These are phyloP conservation scores for Oenanthe melanoleuca DNA, from an alignment of 2,113 vertebrate genomes.

Conservation along the genomic window DNA sequence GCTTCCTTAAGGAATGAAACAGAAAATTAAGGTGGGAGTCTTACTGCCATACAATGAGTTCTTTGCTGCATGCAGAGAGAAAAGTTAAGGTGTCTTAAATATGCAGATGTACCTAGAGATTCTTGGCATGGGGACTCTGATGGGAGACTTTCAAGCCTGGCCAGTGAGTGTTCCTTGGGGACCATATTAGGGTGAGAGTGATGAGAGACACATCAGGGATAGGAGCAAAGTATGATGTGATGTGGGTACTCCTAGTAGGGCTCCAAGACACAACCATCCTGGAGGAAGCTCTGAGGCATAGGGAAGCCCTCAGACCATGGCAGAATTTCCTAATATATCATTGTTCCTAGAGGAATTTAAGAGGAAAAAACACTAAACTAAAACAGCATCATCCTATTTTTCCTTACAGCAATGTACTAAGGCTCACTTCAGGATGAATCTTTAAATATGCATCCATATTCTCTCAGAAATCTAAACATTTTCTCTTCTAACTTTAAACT, in stretches of 20 bases:
- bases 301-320: background rate
- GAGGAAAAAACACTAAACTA: background rate
- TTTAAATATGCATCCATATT: background rate
- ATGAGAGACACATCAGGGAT: background rate
- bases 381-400: background rate
- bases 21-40: background rate
- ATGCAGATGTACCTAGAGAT: background rate
- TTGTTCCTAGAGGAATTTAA: background rate
- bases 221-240: background rate
- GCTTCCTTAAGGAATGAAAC: background rate
- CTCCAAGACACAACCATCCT: background rate
- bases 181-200: background rate
- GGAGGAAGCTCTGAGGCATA: background rate
- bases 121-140: background rate
- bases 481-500: background rate
- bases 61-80: background rate
- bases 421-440: background rate
- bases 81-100: background rate
- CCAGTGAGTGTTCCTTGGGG: background rate
- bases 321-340: background rate
- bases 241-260: background rate
- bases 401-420: background rate
- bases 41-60: background rate
- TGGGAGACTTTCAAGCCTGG: background rate
- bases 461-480: background rate